These are phyloP conservation scores for Parapristionchus giblindavisi DNA, from an alignment of 2,888 invertebrate genomes.

Conservation along the genomic window DNA sequence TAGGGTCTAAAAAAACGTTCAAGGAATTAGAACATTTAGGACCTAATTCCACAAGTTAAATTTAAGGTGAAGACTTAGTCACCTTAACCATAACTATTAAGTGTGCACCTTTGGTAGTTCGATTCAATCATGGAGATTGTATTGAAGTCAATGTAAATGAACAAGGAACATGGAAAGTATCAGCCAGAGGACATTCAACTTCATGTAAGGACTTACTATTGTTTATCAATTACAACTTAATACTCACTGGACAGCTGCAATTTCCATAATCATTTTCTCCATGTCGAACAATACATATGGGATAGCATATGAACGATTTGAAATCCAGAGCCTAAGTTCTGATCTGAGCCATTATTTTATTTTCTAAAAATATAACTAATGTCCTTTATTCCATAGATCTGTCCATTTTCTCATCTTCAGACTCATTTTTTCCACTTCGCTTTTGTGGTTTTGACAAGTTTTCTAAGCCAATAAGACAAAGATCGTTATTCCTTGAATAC, in stretches of 20 bases:
- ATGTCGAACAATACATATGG: neutral
- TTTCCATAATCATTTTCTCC: neutral
- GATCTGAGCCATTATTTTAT: no score
- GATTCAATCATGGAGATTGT: slow-evolving; percentile 30
- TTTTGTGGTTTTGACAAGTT: no score
- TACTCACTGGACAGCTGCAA: neutral
- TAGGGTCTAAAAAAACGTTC: no score
- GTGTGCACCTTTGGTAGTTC: slow-evolving; percentile 19
- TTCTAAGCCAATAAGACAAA: no score
- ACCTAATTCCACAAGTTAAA: no score
- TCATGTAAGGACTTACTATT: neutral
- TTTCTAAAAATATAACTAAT: no score
- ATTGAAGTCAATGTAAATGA: slow-evolving; percentile 21
- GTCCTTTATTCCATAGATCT: no score
- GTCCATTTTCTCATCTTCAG: no score
- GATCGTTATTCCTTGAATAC: no score
- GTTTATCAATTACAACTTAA: neutral
- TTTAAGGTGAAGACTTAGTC: no score
- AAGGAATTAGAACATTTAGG: no score
- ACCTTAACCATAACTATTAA: neutral
- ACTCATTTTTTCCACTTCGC: no score
- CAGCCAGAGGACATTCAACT: slow-evolving; percentile 5
- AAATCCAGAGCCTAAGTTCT: neutral
- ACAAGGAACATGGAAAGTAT: slow-evolving; percentile 16
- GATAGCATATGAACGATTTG: neutral